Conservation (phyloP, 2,113 vertebrate genomes). For the Uropsilus gracilis region DNA sequence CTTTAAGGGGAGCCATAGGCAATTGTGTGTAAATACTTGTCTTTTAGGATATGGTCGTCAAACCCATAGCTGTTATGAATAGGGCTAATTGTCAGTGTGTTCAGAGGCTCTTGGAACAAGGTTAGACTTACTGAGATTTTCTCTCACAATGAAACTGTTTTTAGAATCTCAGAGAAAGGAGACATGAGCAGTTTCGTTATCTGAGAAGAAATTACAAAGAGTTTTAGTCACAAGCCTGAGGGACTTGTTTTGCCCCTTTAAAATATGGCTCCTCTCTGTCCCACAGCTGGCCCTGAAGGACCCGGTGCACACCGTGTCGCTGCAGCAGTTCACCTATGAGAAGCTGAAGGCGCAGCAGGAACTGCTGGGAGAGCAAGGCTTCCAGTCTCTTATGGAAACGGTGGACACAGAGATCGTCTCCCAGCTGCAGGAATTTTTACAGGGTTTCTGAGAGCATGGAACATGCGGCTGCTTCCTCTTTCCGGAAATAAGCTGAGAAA, state of each 20-base stretch:
- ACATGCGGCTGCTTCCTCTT: not conserved
- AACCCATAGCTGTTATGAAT: not conserved
- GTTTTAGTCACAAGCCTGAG: not conserved
- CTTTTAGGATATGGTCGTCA: not conserved
- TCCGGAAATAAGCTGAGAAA: not conserved
- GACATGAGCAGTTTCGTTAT: not conserved
- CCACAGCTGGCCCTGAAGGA: conserved; percentile 95
- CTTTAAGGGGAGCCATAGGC: not conserved
- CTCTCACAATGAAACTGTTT: not conserved
- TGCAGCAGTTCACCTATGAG: conserved; percentile 96
- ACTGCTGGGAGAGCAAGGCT: conserved; percentile 92
- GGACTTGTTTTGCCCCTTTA: not conserved
- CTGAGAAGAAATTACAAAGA: conserved; percentile 3
- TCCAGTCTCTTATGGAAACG: conserved; percentile 96
- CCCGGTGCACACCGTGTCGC: conserved; percentile 94
- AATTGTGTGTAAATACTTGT: not conserved
- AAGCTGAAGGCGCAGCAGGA: conserved; percentile 97
- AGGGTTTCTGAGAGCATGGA: conserved; percentile 87
- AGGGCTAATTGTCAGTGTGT: not conserved
- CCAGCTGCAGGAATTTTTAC: conserved; percentile 96
- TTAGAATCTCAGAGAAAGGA: not conserved
- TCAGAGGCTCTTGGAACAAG: not conserved
- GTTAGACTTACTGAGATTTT: not conserved
- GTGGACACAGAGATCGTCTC: conserved; percentile 96
- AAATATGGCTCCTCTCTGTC: conserved; percentile 65